Evolutionary conservation across 2,888 invertebrate genomes (phyloP).

Genomic region (Nomada ruficornis): DNA sequence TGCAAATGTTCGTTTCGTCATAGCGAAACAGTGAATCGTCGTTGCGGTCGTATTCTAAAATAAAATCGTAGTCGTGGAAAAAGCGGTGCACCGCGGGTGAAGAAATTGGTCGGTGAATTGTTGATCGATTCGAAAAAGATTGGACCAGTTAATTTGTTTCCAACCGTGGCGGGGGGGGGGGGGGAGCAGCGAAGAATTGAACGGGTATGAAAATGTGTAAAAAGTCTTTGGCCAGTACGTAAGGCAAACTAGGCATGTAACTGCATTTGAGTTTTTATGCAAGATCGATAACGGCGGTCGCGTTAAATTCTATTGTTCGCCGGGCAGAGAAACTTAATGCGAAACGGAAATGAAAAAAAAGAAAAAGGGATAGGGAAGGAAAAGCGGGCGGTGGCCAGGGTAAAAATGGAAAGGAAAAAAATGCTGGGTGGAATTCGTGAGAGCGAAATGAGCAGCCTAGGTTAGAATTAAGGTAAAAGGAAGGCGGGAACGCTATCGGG

Average conservation of each 20-base stretch:
- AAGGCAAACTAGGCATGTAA: conserved; percentile 12
- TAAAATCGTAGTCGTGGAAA: background rate
- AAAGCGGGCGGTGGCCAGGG: conserved; percentile 21
- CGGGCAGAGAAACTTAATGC: conserved; percentile 62
- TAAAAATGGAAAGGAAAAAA: conserved; percentile 61
- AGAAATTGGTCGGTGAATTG: background rate
- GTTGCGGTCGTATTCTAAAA: conserved; percentile 12
- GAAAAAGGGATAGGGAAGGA: conserved; percentile 17
- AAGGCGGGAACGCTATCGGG: conserved; percentile 79
- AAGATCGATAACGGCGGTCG: conserved; percentile 66
- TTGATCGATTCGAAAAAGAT: no score
- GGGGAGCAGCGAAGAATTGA: no score
- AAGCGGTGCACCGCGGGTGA: background rate
- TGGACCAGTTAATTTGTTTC: no score
- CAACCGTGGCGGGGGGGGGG: no score
- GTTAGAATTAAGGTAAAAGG: conserved; percentile 78
- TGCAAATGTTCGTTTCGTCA: conserved; percentile 26
- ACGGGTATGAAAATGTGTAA: background rate
- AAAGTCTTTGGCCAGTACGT: conserved; percentile 7
- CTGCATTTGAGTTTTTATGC: conserved; percentile 59
- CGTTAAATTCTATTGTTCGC: conserved; percentile 70
- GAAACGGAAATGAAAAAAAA: conserved; percentile 66
- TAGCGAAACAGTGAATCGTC: background rate
- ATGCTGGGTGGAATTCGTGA: conserved; percentile 66
- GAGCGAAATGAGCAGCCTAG: conserved; percentile 65